Percentiles rank a stretch among this genome's conserved stretches.
Conservation (phyloP, 2,888 invertebrate species). For the Yponomeuta sedellus region DNA sequence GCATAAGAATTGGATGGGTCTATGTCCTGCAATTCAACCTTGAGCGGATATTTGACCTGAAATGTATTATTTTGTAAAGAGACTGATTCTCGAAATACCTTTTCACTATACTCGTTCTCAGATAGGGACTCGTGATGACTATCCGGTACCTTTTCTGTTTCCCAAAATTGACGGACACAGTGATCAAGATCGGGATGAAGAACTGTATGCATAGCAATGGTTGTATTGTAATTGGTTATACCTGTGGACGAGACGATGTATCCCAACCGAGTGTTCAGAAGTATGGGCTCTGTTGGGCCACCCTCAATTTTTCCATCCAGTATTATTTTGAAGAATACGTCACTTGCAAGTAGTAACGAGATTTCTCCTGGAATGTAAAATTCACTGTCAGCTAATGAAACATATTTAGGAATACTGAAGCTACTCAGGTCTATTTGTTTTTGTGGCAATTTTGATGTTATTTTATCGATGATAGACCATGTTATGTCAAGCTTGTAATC, state of each 20-base stretch:
- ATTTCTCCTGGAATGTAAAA: slow-evolving; percentile 12
- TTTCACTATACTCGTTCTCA: slow-evolving; percentile 17
- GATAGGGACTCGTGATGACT: slow-evolving; percentile 11
- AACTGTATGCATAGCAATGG: slow-evolving; percentile 4
- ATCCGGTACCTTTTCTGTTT: slow-evolving; percentile 19
- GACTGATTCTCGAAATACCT: slow-evolving; percentile 5
- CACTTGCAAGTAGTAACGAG: neutral
- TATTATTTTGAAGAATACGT: neutral
- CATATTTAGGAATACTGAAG: slow-evolving; percentile 10
- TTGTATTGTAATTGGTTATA: neutral
- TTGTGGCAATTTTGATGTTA: neutral
- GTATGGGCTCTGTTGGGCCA: slow-evolving; percentile 17
- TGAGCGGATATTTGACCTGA: slow-evolving; percentile 16
- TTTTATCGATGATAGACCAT: slow-evolving; percentile 16
- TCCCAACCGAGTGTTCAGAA: slow-evolving; percentile 17
- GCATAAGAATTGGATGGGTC: slow-evolving; percentile 15
- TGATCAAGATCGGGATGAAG: slow-evolving; percentile 14
- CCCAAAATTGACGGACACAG: slow-evolving; percentile 15
- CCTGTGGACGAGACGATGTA: slow-evolving; percentile 17
- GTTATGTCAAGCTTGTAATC: slow-evolving; percentile 8
- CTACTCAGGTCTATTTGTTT: slow-evolving; percentile 10
- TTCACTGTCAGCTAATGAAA: slow-evolving; percentile 13
- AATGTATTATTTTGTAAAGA: slow-evolving; percentile 14
- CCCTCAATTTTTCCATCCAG: slow-evolving; percentile 15
- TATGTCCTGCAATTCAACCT: slow-evolving; percentile 15